phyloP scores from a whole-genome alignment of 2,888 invertebrate genomes.

The Agriotes lineatus region DNA sequence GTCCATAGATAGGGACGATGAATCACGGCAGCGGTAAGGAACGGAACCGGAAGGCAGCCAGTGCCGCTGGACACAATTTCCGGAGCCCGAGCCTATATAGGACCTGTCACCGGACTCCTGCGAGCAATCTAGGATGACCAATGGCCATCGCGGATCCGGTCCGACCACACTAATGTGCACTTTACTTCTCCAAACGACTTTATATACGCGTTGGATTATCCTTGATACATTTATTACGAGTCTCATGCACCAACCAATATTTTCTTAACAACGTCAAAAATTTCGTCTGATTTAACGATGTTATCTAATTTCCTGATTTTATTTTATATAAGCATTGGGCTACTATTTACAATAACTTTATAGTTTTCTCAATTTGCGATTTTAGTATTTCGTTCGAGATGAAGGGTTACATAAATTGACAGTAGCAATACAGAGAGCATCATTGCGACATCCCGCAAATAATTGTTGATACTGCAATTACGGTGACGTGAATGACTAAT shows the following conservation, averaged over 20 bases:
- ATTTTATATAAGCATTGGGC: no score
- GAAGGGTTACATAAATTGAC: no score
- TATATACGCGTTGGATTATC: slow-evolving; percentile 45
- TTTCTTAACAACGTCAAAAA: neutral
- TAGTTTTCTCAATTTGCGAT: no score
- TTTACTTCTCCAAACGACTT: slow-evolving; percentile 46
- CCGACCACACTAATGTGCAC: slow-evolving; percentile 55
- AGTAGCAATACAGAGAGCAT: no score
- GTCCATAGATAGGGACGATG: slow-evolving; percentile 43
- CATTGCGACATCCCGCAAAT: no score
- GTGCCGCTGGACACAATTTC: slow-evolving; percentile 67
- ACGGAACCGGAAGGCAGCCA: slow-evolving; percentile 64
- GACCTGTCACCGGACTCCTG: slow-evolving; percentile 61
- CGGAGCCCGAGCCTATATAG: slow-evolving; percentile 62
- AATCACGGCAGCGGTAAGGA: slow-evolving; percentile 57
- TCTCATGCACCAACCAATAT: slow-evolving; percentile 11
- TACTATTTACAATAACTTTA: no score
- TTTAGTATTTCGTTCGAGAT: no score
- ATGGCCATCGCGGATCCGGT: slow-evolving; percentile 64
- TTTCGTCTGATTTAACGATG: no score
- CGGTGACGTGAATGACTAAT: no score
- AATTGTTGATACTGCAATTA: no score
- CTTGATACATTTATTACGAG: slow-evolving; percentile 44
- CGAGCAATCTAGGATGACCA: slow-evolving; percentile 66
- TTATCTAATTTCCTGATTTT: no score